Percentiles rank a stretch among this genome's conserved stretches.
Conservation (phyloP, 2,888 invertebrate species). For the Acanthosepion esculentum region DNA sequence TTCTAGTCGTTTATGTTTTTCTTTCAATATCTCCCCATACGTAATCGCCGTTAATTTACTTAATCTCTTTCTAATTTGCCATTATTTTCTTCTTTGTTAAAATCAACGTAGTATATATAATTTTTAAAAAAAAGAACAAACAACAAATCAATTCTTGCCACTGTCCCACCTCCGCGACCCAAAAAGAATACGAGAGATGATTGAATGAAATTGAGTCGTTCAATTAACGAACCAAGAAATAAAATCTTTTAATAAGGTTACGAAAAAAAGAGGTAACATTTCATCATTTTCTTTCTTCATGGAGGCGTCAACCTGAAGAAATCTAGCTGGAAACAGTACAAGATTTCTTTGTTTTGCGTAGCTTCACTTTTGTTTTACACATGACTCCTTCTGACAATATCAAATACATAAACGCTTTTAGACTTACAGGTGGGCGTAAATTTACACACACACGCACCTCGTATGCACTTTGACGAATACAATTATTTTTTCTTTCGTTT, state of each 20-base stretch:
- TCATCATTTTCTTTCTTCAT: neutral
- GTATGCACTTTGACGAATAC: too few relatives aligned
- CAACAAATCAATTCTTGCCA: neutral
- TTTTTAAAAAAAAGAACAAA: neutral
- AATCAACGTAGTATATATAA: neutral
- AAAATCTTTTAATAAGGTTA: neutral
- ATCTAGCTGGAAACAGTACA: neutral
- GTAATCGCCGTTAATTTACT: too few relatives aligned
- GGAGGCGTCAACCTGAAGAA: neutral
- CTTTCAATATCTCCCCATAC: neutral
- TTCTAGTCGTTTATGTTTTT: neutral
- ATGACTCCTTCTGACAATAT: too few relatives aligned
- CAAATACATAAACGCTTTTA: too few relatives aligned
- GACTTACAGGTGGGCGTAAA: too few relatives aligned
- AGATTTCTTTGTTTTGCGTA: neutral
- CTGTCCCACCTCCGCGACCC: neutral
- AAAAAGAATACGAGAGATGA: neutral
- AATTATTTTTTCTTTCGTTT: neutral
- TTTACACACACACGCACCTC: too few relatives aligned
- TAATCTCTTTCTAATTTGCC: neutral
- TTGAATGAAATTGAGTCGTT: conserved; percentile 6
- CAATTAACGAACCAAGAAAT: neutral
- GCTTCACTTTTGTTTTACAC: neutral
- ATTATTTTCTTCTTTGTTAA: neutral
- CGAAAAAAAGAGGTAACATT: neutral